phyloP scores from a whole-genome alignment of 2,888 invertebrate species.

The Mythimna pallens region DNA sequence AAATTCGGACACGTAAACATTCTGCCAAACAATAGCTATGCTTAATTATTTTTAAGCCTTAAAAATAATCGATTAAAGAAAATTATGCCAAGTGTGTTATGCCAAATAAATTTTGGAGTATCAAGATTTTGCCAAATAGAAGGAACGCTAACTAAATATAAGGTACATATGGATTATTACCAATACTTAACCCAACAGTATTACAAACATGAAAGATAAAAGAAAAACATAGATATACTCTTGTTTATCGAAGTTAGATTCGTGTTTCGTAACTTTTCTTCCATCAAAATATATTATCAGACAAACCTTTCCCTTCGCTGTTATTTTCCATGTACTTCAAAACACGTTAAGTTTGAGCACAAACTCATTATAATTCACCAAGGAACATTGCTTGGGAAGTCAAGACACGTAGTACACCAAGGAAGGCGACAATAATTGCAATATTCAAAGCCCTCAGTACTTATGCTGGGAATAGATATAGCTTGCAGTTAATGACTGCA shows the following conservation, averaged over 20 bases:
- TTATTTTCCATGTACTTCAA: conserved; percentile 33
- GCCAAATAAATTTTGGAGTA: too few species aligned
- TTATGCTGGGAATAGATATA: conserved; percentile 29
- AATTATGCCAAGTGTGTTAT: too few species aligned
- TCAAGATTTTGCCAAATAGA: too few species aligned
- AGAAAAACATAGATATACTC: background rate
- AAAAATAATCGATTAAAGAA: too few species aligned
- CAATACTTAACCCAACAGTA: background rate
- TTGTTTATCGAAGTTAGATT: conserved; percentile 3
- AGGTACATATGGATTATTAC: too few species aligned
- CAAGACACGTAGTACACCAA: conserved; percentile 24
- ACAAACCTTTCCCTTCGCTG: background rate
- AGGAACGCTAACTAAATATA: too few species aligned
- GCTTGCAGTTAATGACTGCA: conserved; percentile 32
- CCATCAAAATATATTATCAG: conserved; percentile 8
- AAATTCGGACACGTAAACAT: too few species aligned
- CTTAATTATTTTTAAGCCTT: too few species aligned
- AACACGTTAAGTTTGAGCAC: conserved; percentile 34
- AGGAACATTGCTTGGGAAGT: conserved; percentile 33
- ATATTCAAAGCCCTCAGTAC: conserved; percentile 46
- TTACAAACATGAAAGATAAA: background rate
- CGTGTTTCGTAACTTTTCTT: conserved; percentile 8
- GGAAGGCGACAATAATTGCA: conserved; percentile 49
- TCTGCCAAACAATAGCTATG: too few species aligned
- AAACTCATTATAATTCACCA: conserved; percentile 51